These are phyloP conservation scores for Macrocentrus cingulum DNA, from an alignment of 1,140 invertebrate genomes.

Conservation along the genomic window DNA sequence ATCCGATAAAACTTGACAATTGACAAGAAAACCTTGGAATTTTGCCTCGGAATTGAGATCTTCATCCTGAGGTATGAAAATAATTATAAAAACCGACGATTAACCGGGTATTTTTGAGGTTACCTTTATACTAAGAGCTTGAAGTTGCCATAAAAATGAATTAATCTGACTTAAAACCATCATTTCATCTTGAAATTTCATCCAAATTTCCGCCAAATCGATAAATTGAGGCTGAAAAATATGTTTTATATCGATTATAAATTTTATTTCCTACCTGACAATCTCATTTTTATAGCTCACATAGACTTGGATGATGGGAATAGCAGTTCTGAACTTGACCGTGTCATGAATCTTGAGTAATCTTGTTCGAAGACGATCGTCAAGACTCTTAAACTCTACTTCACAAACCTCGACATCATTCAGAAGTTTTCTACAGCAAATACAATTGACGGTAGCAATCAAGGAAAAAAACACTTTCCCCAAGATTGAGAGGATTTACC, in stretches of 20 bases:
- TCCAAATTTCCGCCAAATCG: conserved; percentile 65
- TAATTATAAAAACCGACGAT: background rate
- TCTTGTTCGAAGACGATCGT: conserved; percentile 51
- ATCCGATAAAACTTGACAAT: conserved; percentile 51
- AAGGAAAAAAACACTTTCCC: background rate
- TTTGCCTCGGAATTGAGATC: conserved; percentile 44
- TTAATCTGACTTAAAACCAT: conserved; percentile 64
- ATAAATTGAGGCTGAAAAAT: conserved; percentile 64
- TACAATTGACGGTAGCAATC: background rate
- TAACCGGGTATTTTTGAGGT: conserved; percentile 16
- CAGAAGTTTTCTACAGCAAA: conserved; percentile 60
- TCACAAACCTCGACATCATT: conserved; percentile 60
- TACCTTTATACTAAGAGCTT: conserved; percentile 56
- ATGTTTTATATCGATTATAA: background rate
- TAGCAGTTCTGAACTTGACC: conserved; percentile 64
- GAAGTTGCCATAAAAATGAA: conserved; percentile 58
- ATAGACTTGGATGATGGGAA: conserved; percentile 66
- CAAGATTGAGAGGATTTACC: conserved; percentile 37
- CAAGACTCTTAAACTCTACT: conserved; percentile 50
- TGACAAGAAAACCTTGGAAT: conserved; percentile 42
- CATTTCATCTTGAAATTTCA: conserved; percentile 65
- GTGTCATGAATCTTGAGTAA: conserved; percentile 62
- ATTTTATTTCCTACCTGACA: background rate
- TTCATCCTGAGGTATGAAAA: conserved; percentile 29
- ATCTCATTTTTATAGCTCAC: conserved; percentile 53